Conservation (phyloP, 2,888 invertebrate genomes). For the Rhagophthalmus giganteus region DNA sequence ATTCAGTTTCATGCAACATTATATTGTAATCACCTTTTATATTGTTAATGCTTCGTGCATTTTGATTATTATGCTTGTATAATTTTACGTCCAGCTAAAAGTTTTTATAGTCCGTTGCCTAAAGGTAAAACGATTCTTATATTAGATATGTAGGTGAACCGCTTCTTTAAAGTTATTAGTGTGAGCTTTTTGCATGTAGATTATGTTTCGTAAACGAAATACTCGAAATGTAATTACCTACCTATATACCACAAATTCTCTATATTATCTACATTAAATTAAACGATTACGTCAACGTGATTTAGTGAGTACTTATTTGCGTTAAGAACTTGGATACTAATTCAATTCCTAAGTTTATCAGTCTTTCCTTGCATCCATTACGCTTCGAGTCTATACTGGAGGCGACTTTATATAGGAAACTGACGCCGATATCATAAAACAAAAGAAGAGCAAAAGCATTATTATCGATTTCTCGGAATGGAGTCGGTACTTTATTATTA, state of each 20-base stretch:
- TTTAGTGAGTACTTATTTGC: slow-evolving; percentile 21
- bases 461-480: slow-evolving; percentile 12
- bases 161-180: slow-evolving; percentile 11
- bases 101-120: slow-evolving; percentile 10
- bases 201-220: no score
- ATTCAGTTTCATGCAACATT: slow-evolving; percentile 47
- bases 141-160: slow-evolving; percentile 17
- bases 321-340: slow-evolving; percentile 19
- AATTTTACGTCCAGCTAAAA: slow-evolving; percentile 44
- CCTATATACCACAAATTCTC: no score
- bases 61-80: slow-evolving; percentile 43
- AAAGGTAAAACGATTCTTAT: slow-evolving; percentile 5
- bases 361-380: slow-evolving; percentile 25
- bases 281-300: slow-evolving; percentile 23
- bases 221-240: no score
- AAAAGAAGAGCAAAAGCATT: slow-evolving; percentile 17
- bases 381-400: slow-evolving; percentile 12
- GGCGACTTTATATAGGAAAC: slow-evolving; percentile 10
- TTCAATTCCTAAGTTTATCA: slow-evolving; percentile 24
- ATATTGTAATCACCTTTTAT: slow-evolving; percentile 47
- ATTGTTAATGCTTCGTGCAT: slow-evolving; percentile 49
- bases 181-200: no score
- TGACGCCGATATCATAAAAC: slow-evolving; percentile 21
- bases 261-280: slow-evolving; percentile 22
- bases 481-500: slow-evolving; percentile 14